A percentile compares a stretch with the other conserved stretches of the same genome.
Evolutionary conservation across 2,113 vertebrate genomes (phyloP).

Genomic region (Ciconia maguari): DNA sequence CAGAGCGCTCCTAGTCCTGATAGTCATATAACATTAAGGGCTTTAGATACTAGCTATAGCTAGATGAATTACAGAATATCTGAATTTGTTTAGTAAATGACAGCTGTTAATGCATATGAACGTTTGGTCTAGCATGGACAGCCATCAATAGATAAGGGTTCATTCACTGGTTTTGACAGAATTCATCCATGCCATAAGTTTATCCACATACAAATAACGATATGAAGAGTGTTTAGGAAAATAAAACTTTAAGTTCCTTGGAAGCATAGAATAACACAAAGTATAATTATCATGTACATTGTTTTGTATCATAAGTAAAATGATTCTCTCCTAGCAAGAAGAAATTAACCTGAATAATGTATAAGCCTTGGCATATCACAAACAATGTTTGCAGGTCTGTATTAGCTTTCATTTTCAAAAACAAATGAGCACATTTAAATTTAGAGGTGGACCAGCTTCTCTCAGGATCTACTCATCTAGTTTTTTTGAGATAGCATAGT

Average conservation of each 20-base stretch:
- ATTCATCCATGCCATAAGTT: not conserved
- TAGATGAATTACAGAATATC: not conserved
- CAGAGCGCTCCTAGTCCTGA: not conserved
- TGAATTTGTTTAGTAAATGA: not conserved
- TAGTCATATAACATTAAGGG: not conserved
- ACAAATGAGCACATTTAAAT: not conserved
- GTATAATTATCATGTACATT: not conserved
- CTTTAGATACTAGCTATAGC: not conserved
- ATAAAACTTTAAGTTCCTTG: not conserved
- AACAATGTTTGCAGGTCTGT: not conserved
- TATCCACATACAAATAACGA: not conserved
- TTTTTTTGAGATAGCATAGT: not conserved
- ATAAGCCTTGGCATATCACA: not conserved
- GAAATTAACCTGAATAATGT: not conserved
- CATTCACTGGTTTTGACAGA: not conserved
- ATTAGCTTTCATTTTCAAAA: not conserved
- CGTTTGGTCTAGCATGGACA: not conserved
- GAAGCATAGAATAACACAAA: not conserved
- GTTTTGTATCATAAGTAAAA: not conserved
- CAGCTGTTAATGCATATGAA: not conserved
- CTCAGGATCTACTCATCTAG: not conserved
- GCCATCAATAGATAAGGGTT: not conserved
- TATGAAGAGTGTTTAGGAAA: not conserved
- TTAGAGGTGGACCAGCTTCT: not conserved
- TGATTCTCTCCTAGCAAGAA: not conserved